Conservation (phyloP, 2,113 vertebrate species). For the Platichthys stellatus region DNA sequence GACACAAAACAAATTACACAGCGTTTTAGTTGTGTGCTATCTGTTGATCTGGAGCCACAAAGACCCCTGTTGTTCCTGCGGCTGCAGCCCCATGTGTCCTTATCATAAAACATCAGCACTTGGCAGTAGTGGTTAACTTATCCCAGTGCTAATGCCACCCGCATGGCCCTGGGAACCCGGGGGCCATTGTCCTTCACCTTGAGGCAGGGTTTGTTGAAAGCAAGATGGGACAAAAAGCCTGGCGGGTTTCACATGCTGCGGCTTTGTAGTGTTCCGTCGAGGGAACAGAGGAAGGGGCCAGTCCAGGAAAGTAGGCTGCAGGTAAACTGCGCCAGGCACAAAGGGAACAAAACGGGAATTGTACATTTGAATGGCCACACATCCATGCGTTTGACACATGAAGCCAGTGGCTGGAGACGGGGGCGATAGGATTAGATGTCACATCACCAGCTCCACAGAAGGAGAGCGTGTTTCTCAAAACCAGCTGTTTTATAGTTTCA, state of each 20-base stretch:
- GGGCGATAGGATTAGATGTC: conserved; percentile 61
- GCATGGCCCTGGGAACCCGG: conserved; percentile 70
- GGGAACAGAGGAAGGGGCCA: conserved; percentile 46
- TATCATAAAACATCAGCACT: conserved; percentile 76
- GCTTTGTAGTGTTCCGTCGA: conserved; percentile 66
- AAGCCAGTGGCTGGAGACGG: conserved; percentile 57
- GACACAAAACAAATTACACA: conserved; percentile 32
- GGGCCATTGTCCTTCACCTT: conserved; percentile 68
- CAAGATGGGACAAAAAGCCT: conserved; percentile 63
- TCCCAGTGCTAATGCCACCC: conserved; percentile 57
- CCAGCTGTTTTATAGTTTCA: neutral
- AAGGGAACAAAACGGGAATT: conserved; percentile 79
- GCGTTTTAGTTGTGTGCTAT: conserved; percentile 39
- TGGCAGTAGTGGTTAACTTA: conserved; percentile 70
- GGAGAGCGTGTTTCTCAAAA: neutral
- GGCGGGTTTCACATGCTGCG: conserved; percentile 66
- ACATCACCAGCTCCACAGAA: conserved; percentile 51
- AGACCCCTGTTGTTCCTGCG: conserved; percentile 66
- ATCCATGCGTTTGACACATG: conserved; percentile 63
- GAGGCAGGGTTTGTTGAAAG: conserved; percentile 60
- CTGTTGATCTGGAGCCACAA: conserved; percentile 64
- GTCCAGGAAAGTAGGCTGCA: conserved; percentile 64
- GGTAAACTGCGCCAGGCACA: conserved; percentile 70
- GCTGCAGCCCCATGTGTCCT: conserved; percentile 51
- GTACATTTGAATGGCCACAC: conserved; percentile 68